Percentiles rank a stretch among this genome's conserved stretches.
Conservation (phyloP, 1,140 invertebrate genomes). For the Sycophaga agraensis region DNA sequence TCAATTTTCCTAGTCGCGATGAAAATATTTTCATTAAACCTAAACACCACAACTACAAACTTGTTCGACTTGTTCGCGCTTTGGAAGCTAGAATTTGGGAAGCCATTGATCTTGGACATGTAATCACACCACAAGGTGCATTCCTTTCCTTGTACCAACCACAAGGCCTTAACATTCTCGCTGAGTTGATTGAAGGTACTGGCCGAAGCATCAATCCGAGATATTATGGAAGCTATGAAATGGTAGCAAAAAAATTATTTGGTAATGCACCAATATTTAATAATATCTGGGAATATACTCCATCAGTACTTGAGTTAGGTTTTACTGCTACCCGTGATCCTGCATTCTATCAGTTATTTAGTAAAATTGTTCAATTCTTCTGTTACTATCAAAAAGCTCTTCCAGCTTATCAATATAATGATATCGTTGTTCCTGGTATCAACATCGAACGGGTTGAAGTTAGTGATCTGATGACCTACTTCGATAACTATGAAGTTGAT, state of each 20-base stretch:
- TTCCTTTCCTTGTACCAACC: slow-evolving; percentile 51
- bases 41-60: slow-evolving; percentile 52
- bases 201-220: slow-evolving; percentile 52
- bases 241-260: slow-evolving; percentile 63
- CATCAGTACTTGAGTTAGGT: slow-evolving; percentile 55
- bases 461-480: slow-evolving; percentile 64
- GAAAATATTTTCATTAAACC: slow-evolving; percentile 60
- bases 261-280: slow-evolving; percentile 49
- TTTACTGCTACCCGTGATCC: slow-evolving; percentile 58
- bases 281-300: slow-evolving; percentile 50
- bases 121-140: slow-evolving; percentile 55
- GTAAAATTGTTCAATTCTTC: slow-evolving; percentile 56
- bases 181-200: slow-evolving; percentile 55
- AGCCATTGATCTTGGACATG: slow-evolving; percentile 65
- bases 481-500: slow-evolving; percentile 61
- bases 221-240: slow-evolving; percentile 61
- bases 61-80: slow-evolving; percentile 53
- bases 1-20: slow-evolving; percentile 63
- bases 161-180: slow-evolving; percentile 57
- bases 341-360: slow-evolving; percentile 59
- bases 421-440: slow-evolving; percentile 64
- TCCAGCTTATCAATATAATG: slow-evolving; percentile 65
- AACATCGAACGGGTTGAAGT: slow-evolving; percentile 65
- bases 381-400: slow-evolving; percentile 61
- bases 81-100: slow-evolving; percentile 65